Conservation (phyloP, 2,797 vertebrate genomes). For the Parotocinclus haroldoi region DNA sequence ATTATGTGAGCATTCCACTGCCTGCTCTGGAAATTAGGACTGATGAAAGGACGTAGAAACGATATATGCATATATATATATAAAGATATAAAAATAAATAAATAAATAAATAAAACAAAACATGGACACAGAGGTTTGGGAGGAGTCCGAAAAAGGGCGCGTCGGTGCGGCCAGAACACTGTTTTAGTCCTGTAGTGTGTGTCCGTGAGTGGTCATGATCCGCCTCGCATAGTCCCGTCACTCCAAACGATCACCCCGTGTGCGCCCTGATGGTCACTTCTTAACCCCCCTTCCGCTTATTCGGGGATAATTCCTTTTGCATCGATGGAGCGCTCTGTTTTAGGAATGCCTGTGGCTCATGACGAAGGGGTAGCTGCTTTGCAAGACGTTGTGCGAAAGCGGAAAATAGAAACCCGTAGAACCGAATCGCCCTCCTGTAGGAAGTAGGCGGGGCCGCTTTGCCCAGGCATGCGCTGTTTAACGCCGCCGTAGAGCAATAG, state of each 20-base stretch:
- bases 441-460: too few species aligned
- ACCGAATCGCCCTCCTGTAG: too few species aligned
- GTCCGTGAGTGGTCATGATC: conserved; percentile 52
- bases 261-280: conserved; percentile 46
- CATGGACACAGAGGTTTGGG: conserved; percentile 22
- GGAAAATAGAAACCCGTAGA: too few species aligned
- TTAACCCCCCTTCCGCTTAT: conserved; percentile 32
- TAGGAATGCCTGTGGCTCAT: conserved; percentile 54
- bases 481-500: too few species aligned
- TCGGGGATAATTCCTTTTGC: conserved; percentile 53
- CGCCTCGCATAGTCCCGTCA: conserved; percentile 38
- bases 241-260: conserved; percentile 29
- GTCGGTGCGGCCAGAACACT: conserved; percentile 44
- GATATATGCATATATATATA: too few species aligned
- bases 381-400: conserved; percentile 21
- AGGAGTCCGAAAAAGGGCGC: conserved; percentile 20
- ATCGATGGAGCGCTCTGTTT: conserved; percentile 57
- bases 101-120: conserved; percentile 28
- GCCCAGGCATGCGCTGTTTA: too few species aligned
- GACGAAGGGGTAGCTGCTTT: conserved; percentile 43
- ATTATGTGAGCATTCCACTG: conserved; percentile 70
- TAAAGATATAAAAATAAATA: too few species aligned
- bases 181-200: conserved; percentile 52
- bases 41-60: conserved; percentile 11
- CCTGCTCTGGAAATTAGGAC: conserved; percentile 53